These are phyloP conservation scores for Odontophorus gujanensis DNA, from an alignment of 2,113 vertebrate species.

Conservation along the genomic window DNA sequence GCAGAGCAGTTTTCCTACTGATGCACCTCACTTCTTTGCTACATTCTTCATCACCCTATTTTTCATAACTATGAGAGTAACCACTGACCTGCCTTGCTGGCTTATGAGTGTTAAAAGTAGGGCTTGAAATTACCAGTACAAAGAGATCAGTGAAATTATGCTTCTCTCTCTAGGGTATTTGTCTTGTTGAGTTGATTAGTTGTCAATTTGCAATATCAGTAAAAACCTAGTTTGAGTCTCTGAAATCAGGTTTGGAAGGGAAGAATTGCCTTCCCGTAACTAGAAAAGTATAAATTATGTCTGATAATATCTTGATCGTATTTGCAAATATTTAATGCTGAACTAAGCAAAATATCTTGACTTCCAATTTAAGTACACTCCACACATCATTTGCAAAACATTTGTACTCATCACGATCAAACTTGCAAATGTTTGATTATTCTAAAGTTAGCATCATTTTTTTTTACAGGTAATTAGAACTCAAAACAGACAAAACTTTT, in stretches of 20 bases:
- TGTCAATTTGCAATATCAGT: not conserved
- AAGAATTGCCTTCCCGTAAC: not conserved
- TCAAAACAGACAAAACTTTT: not conserved
- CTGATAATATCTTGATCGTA: not conserved
- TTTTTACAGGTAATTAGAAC: not conserved
- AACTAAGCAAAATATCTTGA: not conserved
- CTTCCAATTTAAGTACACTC: not conserved
- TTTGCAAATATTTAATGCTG: slow-evolving; percentile 7
- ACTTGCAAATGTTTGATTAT: not conserved
- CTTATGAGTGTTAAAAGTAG: not conserved
- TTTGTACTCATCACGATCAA: not conserved
- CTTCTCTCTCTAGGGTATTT: not conserved
- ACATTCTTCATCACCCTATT: not conserved
- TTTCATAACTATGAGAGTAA: not conserved
- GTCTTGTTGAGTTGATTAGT: not conserved
- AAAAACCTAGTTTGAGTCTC: not conserved
- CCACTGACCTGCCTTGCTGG: not conserved
- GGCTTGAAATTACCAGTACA: not conserved
- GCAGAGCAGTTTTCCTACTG: not conserved
- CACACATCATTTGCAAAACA: not conserved
- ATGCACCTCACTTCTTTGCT: not conserved
- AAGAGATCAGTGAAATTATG: not conserved
- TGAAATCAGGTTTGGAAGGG: not conserved
- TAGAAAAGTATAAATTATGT: not conserved
- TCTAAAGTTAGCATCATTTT: not conserved